Conservation (phyloP, 2,888 invertebrate genomes). For the Sipha maydis region DNA sequence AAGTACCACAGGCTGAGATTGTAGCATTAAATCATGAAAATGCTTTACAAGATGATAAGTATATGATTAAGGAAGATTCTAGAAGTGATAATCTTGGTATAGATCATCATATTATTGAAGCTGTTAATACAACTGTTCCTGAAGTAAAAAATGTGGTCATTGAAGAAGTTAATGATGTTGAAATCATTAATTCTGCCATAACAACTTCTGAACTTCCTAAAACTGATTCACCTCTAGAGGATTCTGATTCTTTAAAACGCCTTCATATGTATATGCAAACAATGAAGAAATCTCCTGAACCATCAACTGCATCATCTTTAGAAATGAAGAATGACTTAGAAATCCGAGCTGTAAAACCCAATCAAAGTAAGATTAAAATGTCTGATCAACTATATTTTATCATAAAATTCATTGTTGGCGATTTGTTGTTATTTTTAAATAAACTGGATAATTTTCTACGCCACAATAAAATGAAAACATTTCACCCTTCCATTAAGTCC, state of each 20-base stretch:
- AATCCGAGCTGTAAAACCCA: conserved; percentile 10
- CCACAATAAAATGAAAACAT: conserved; percentile 45
- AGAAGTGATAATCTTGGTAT: neutral
- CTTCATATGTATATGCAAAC: conserved; percentile 51
- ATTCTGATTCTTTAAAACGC: conserved; percentile 57
- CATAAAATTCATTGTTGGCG: conserved; percentile 43
- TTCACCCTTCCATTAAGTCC: conserved; percentile 42
- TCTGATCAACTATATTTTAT: conserved; percentile 47
- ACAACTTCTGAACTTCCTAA: conserved; percentile 17
- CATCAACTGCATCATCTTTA: neutral
- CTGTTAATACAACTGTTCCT: conserved; percentile 6
- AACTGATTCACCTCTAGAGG: conserved; percentile 40
- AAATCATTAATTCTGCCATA: neutral
- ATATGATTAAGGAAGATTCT: neutral
- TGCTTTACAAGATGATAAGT: conserved; percentile 9
- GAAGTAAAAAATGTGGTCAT: neutral
- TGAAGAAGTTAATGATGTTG: neutral
- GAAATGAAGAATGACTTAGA: conserved; percentile 39
- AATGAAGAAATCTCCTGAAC: conserved; percentile 42
- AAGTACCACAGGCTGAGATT: neutral
- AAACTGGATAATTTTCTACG: conserved; percentile 34
- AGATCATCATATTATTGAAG: conserved; percentile 2
- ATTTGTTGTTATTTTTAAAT: conserved; percentile 61
- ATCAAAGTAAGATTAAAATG: conserved; percentile 59
- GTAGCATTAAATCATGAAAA: neutral